These are phyloP conservation scores for Saguinus imperator DNA, from an alignment of 2,113 vertebrate genomes.

Conservation along the genomic window DNA sequence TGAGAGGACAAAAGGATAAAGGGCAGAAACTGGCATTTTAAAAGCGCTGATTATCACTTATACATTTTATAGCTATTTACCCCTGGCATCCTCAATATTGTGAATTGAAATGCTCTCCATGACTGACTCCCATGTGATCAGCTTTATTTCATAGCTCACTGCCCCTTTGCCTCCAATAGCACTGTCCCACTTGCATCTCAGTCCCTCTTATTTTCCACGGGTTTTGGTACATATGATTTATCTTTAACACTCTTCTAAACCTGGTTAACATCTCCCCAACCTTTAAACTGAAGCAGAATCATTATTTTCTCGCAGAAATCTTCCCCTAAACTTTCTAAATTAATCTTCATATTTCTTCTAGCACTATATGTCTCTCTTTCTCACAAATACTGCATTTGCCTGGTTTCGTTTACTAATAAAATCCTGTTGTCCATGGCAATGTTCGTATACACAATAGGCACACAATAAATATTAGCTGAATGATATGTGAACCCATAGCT, in stretches of 20 bases:
- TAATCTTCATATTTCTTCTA: not conserved
- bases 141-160: not conserved
- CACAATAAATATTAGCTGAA: not conserved
- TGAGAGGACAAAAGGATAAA: not conserved
- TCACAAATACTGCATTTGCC: not conserved
- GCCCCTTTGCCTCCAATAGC: not conserved
- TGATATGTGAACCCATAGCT: not conserved
- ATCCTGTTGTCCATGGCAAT: not conserved
- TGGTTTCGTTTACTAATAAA: not conserved
- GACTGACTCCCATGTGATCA: not conserved
- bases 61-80: not conserved
- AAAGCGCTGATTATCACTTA: not conserved
- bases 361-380: not conserved
- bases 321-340: not conserved
- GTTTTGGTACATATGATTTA: not conserved
- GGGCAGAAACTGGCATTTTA: not conserved
- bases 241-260: not conserved
- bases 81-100: not conserved
- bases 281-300: not conserved
- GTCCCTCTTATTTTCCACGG: not conserved
- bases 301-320: not conserved
- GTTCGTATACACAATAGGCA: not conserved
- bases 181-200: not conserved
- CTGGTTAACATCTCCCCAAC: not conserved
- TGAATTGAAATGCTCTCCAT: not conserved